Base-by-base conservation (phyloP, 2,113 vertebrate genomes). In the Caretta caretta region DNA sequence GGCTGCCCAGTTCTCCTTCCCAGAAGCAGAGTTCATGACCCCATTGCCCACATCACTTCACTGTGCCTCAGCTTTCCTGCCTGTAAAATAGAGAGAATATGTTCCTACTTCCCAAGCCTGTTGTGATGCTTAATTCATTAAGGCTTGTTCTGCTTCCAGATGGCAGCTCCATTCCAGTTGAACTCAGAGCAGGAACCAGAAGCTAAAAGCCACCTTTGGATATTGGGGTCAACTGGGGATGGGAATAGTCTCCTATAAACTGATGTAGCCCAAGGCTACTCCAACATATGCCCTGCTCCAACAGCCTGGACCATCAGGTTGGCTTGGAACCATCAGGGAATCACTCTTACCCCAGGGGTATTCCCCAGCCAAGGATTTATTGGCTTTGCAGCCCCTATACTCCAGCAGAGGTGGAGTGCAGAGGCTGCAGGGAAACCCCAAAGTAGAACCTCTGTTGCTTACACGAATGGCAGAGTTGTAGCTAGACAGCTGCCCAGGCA, bases 391-490 rank as follows among this genome's bases (percentile, higher is more conserved):
- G 46, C 59, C 80, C 76, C 57, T 38, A 0, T 0, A 0, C 0
- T 65, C 27, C 10, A 0, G 51, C 53, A 35, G 86, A 50, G 19
- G 17, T 25, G 31, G 42, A 87, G 94, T 1, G 6, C 83, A 25
- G 80, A 25, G 75, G 0, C 62, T 80, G 1, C 29, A 86, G 88
- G 76, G 76, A 83, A 25, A 16, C 38, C 0, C 3, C 53, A 72
- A 83, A 80, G 83, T 2, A 11, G 93, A 92, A 97, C 57, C 94
- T 97, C 89, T 1, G 78, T 54, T 1, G 0, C 95, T 75, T 24
- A 96, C 95, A 96, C 94, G 96, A 97, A 97, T 96, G 90, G 78
- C 96, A 94, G 46, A 95, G 95, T 97, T 97, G 96, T 96, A 92
- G 81, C 90, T 42, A 96, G 96, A 95, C 96, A 97, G 95, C 96